phyloP scores from a whole-genome alignment of 1,140 invertebrate genomes.

The Aphelinus certus region DNA sequence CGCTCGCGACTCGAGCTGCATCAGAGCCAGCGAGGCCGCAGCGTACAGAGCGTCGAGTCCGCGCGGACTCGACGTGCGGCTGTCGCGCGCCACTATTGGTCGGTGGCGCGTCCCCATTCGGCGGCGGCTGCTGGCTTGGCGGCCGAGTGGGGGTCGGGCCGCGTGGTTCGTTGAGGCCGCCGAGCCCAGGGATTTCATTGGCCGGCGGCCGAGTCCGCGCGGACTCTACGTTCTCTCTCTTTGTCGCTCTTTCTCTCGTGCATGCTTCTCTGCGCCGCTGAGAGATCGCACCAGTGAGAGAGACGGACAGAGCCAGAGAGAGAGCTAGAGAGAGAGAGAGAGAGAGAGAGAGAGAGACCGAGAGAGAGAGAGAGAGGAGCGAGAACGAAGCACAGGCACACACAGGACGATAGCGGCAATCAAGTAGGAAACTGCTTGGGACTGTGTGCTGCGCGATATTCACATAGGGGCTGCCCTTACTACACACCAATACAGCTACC shows the following conservation, averaged over 20 bases:
- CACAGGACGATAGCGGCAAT: slow-evolving; percentile 65
- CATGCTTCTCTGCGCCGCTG: slow-evolving; percentile 34
- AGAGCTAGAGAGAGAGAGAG: slow-evolving; percentile 11
- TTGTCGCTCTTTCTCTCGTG: slow-evolving; percentile 21
- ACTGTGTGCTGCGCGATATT: slow-evolving; percentile 65
- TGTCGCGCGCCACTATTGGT: slow-evolving; percentile 54
- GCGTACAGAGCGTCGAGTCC: slow-evolving; percentile 45
- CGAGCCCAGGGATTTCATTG: slow-evolving; percentile 42
- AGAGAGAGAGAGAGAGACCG: not conserved
- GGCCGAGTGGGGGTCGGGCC: not conserved
- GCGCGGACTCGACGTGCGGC: slow-evolving; percentile 52
- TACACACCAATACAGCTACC: slow-evolving; percentile 47
- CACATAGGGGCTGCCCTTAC: slow-evolving; percentile 60
- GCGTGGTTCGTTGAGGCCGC: slow-evolving; percentile 49
- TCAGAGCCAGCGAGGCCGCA: slow-evolving; percentile 20
- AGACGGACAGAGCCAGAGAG: not conserved
- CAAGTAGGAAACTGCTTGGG: slow-evolving; percentile 68
- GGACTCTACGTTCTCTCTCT: slow-evolving; percentile 48
- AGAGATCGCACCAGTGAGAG: slow-evolving; percentile 1
- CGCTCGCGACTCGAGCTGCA: not conserved
- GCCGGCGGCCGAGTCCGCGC: slow-evolving; percentile 54
- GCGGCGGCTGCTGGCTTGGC: not conserved
- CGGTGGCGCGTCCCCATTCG: slow-evolving; percentile 50
- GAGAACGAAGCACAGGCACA: slow-evolving; percentile 36
- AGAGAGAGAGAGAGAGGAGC: slow-evolving; percentile 21